phyloP scores from a whole-genome alignment of 2,797 vertebrate species.

The Merluccius polli region DNA sequence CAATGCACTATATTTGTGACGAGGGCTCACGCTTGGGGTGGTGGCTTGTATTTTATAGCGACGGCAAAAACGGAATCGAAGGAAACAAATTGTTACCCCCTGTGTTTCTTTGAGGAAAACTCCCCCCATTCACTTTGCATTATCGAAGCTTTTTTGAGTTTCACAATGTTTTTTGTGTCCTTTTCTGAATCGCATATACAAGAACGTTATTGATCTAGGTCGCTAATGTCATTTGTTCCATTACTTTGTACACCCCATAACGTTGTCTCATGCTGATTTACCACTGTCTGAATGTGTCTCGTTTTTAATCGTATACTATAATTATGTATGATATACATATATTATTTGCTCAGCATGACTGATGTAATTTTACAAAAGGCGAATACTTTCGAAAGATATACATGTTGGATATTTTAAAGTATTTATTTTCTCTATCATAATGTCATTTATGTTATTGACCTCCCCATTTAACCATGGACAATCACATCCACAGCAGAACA shows the following conservation, averaged over 20 bases:
- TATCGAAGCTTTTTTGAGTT: slow-evolving; percentile 81
- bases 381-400: slow-evolving; percentile 6
- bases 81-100: slow-evolving; percentile 52
- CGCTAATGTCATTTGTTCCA: slow-evolving; percentile 47
- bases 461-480: background rate
- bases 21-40: slow-evolving; percentile 52
- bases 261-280: slow-evolving; percentile 60
- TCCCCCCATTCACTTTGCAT: slow-evolving; percentile 56
- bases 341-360: slow-evolving; percentile 33
- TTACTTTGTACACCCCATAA: slow-evolving; percentile 43
- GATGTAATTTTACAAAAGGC: slow-evolving; percentile 17
- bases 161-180: slow-evolving; percentile 25
- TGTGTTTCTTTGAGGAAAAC: slow-evolving; percentile 54
- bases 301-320: slow-evolving; percentile 22
- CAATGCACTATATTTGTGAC: slow-evolving; percentile 69
- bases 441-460: background rate
- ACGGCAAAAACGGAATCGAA: slow-evolving; percentile 50
- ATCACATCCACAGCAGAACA: background rate
- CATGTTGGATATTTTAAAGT: slow-evolving; percentile 8
- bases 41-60: slow-evolving; percentile 64
- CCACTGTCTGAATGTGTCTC: slow-evolving; percentile 48
- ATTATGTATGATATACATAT: slow-evolving; percentile 22
- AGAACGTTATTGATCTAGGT: slow-evolving; percentile 21
- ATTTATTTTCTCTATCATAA: slow-evolving; percentile 12
- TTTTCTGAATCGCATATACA: slow-evolving; percentile 33